Percentiles rank a stretch among this genome's conserved stretches.
Evolutionary conservation across 2,113 vertebrate genomes (phyloP).

Genomic region (Lamprologus callipterus): DNA sequence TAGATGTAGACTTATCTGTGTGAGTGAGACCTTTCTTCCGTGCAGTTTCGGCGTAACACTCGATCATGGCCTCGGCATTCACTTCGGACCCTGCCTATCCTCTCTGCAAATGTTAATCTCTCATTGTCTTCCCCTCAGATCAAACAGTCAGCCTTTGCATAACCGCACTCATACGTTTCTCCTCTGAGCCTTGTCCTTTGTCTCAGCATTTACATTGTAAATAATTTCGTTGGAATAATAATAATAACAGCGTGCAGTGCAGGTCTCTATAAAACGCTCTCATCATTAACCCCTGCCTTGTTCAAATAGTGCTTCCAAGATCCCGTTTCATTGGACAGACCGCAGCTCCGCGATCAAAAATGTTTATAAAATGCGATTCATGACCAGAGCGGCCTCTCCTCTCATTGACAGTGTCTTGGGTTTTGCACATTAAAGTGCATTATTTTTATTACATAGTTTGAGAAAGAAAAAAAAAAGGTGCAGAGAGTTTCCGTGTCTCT

Average conservation of each 20-base stretch:
- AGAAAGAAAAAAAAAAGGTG: not conserved
- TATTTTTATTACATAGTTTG: constrained; percentile 41
- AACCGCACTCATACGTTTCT: constrained; percentile 19
- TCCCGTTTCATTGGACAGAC: constrained; percentile 21
- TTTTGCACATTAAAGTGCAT: constrained; percentile 50
- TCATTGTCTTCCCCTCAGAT: constrained; percentile 2
- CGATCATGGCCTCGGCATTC: not conserved
- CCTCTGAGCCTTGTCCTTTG: not conserved
- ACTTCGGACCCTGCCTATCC: not conserved
- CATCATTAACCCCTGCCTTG: constrained; percentile 14
- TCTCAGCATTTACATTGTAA: constrained; percentile 13
- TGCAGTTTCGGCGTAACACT: not conserved
- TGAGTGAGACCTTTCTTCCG: not conserved
- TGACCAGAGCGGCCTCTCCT: constrained; percentile 21
- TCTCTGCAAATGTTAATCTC: not conserved
- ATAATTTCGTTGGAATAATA: constrained; percentile 15
- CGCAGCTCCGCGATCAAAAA: constrained; percentile 38
- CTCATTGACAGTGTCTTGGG: constrained; percentile 29
- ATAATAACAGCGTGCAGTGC: not conserved
- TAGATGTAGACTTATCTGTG: not conserved
- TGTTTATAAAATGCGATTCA: constrained; percentile 50
- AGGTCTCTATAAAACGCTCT: not conserved
- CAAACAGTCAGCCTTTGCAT: not conserved
- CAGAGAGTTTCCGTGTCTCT: constrained; percentile 21
- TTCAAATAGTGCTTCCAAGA: constrained; percentile 17